These are phyloP conservation scores for Fissipunctia ypsillon DNA, from an alignment of 2,888 invertebrate species.

Conservation along the genomic window DNA sequence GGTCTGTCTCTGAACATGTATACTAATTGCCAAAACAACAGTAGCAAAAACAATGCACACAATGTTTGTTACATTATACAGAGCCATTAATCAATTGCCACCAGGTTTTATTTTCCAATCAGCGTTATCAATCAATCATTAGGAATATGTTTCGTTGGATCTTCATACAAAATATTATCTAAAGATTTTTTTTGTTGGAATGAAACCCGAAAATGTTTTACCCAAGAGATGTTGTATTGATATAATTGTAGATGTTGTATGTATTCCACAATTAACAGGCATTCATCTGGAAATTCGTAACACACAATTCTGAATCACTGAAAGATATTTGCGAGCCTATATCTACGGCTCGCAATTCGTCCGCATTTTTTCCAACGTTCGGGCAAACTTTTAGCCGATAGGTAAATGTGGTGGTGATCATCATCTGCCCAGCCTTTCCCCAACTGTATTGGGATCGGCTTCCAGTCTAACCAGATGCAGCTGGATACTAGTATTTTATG, in stretches of 20 bases:
- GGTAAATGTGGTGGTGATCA: not conserved
- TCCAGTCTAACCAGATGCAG: not conserved
- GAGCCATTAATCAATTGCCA: constrained; percentile 45
- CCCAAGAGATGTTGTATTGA: not conserved
- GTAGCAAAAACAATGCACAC: constrained; percentile 59
- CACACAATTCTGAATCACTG: not conserved
- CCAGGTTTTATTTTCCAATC: constrained; percentile 41
- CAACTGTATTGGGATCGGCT: not conserved
- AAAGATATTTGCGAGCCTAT: not conserved
- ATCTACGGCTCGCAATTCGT: not conserved
- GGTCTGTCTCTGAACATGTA: constrained; percentile 30
- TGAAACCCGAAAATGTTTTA: not conserved
- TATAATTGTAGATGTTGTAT: too few relatives aligned
- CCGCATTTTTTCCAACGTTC: not conserved
- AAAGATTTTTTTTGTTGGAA: not conserved
- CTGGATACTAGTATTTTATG: not conserved
- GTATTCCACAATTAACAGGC: not conserved
- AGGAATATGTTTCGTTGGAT: not conserved
- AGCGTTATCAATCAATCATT: constrained; percentile 37
- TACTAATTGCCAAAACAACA: constrained; percentile 33
- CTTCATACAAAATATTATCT: not conserved
- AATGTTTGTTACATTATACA: constrained; percentile 35
- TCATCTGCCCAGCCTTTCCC: not conserved
- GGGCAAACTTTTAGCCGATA: not conserved
- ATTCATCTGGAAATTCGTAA: not conserved